A percentile compares a stretch with the other conserved stretches of the same genome.
These are phyloP conservation scores for Leptopterna dolabrata DNA, from an alignment of 2,888 invertebrate species.

Conservation along the genomic window DNA sequence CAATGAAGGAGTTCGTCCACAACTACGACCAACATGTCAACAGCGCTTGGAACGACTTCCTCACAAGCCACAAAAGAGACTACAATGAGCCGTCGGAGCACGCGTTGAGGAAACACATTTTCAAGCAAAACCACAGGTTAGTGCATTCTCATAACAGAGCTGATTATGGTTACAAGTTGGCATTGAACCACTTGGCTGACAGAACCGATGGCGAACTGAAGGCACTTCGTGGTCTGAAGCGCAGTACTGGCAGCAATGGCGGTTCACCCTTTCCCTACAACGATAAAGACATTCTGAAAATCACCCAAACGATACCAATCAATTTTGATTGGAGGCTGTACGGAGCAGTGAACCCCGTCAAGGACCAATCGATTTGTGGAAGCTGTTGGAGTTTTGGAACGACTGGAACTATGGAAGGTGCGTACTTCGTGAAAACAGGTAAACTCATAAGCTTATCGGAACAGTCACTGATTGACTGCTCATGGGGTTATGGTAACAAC, in stretches of 20 bases:
- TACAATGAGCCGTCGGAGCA: slow-evolving; percentile 71
- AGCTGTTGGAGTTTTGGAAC: slow-evolving; percentile 98
- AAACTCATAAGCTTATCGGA: slow-evolving; percentile 87
- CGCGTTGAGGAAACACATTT: slow-evolving; percentile 31
- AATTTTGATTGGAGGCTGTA: slow-evolving; percentile 90
- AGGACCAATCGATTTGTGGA: slow-evolving; percentile 97
- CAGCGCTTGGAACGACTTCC: slow-evolving; percentile 80
- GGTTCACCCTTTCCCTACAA: slow-evolving; percentile 85
- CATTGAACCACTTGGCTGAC: slow-evolving; percentile 91
- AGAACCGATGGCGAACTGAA: slow-evolving; percentile 80
- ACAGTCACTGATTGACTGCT: slow-evolving; percentile 94
- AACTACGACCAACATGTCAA: slow-evolving; percentile 77
- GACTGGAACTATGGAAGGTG: slow-evolving; percentile 92
- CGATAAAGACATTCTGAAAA: slow-evolving; percentile 66
- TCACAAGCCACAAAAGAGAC: slow-evolving; percentile 76
- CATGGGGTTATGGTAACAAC: slow-evolving; percentile 96
- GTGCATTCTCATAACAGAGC: slow-evolving; percentile 86
- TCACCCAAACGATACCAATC: slow-evolving; percentile 73
- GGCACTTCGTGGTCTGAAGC: slow-evolving; percentile 77
- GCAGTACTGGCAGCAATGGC: slow-evolving; percentile 76
- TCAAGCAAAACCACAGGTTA: slow-evolving; percentile 69
- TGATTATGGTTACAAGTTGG: slow-evolving; percentile 77
- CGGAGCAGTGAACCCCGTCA: slow-evolving; percentile 94
- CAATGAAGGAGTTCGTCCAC: slow-evolving; percentile 91
- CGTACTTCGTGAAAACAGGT: slow-evolving; percentile 85